Base-by-base conservation (phyloP, 2,888 invertebrate genomes). In the Cenopis cana region DNA sequence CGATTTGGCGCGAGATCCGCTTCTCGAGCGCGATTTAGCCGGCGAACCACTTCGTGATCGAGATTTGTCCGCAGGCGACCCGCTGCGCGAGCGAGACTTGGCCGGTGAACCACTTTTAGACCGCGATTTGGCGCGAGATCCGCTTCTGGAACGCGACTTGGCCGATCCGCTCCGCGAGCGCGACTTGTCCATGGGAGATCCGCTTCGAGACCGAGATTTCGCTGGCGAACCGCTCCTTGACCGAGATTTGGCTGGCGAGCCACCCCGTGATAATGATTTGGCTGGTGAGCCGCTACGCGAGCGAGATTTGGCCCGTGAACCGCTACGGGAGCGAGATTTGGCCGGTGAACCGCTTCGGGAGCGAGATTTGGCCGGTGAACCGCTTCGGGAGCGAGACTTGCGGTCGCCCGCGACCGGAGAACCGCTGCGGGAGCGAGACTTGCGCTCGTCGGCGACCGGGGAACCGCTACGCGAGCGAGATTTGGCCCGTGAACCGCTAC, bases 281-380 rank as follows among this genome's bases (percentile, higher is more conserved):
- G 64, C 72, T 0, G 54, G 68, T 0, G 80, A 81, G 9, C 77
- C 74, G 54, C 76, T 77, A 24, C 77, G 54, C 0, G 77, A 76
- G 11, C 75, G 72, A 1, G 80, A 77, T 54, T 75, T 76, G 1
- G 60, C 73, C 6, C 74, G 75, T 1, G 68, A 68, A 5, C 68
- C 67, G 46, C 64, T 73, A 36, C 70, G 72, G 0, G 74, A 75
- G 1, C 68, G 69, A 3, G 74, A 73, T 65, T 71, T 73, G 9
- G 82, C 12, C 77, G 76, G 1, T 76, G 76, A 33, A 77, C 84
- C n/a, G n/a, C n/a, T n/a, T n/a, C n/a, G n/a, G n/a, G n/a, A n/a
- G n/a, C n/a, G n/a, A n/a, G n/a, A n/a, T n/a, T n/a, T n/a, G n/a
- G n/a, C n/a, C 8, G 59, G 67, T 0, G 72, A 74, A 2, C 68